Percentiles rank a stretch among this genome's conserved stretches.
Conservation (phyloP, 1,140 invertebrate species). For the Neodiprion virginianus region DNA sequence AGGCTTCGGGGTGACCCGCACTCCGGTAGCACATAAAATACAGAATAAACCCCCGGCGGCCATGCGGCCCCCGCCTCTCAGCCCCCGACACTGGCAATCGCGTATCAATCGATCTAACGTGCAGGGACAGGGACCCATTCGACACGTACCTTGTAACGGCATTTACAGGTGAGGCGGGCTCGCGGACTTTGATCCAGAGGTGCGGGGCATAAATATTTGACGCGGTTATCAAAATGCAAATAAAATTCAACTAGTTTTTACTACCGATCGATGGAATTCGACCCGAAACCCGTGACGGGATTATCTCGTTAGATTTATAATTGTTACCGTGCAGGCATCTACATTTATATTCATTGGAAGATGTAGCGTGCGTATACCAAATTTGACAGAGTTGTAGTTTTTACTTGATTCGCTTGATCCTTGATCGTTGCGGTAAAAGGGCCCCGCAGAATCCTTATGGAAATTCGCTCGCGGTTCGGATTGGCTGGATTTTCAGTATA, state of each 20-base stretch:
- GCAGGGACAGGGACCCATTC: background rate
- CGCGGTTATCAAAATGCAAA: slow-evolving; percentile 29
- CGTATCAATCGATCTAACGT: slow-evolving; percentile 1
- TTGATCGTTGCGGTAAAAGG: no score
- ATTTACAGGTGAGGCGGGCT: slow-evolving; percentile 20
- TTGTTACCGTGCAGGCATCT: background rate
- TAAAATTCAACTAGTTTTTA: slow-evolving; percentile 45
- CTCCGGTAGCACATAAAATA: slow-evolving; percentile 50
- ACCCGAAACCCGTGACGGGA: background rate
- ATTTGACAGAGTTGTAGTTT: no score
- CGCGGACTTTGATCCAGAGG: background rate
- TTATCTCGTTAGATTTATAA: no score
- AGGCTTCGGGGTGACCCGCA: slow-evolving; percentile 31
- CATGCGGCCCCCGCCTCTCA: background rate
- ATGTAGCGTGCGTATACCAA: no score
- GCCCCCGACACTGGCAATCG: background rate
- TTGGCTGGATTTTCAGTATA: no score
- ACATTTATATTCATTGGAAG: no score
- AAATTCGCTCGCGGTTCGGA: no score
- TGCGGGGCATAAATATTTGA: slow-evolving; percentile 40
- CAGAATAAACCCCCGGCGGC: slow-evolving; percentile 44
- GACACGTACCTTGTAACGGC: background rate
- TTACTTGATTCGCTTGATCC: no score
- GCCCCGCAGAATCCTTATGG: no score
- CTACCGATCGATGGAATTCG: slow-evolving; percentile 35